These are phyloP conservation scores for Podiceps cristatus DNA, from an alignment of 2,113 vertebrate genomes.

Conservation along the genomic window DNA sequence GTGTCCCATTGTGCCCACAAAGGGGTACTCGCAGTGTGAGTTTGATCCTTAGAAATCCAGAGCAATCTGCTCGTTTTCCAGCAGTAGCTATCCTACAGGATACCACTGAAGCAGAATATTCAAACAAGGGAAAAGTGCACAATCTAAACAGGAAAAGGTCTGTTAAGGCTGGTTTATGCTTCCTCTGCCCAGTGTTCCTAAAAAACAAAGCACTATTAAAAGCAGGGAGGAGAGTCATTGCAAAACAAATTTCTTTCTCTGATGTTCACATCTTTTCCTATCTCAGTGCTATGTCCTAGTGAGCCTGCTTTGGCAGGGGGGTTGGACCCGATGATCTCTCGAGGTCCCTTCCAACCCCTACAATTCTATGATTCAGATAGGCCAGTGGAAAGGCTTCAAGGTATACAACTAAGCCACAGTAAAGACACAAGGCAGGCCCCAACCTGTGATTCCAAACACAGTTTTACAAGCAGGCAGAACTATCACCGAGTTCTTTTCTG, in stretches of 20 bases:
- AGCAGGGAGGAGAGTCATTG: not conserved
- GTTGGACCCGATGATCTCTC: too few species aligned
- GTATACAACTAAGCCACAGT: not conserved
- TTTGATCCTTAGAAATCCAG: not conserved
- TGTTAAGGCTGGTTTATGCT: not conserved
- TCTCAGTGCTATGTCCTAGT: too few species aligned
- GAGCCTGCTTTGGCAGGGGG: too few species aligned
- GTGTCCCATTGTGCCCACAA: rapidly evolving
- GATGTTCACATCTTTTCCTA: not conserved
- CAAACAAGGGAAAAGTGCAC: not conserved
- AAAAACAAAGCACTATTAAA: not conserved
- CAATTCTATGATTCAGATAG: too few species aligned
- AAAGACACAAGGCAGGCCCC: not conserved
- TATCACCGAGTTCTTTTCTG: not conserved
- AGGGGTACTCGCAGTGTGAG: not conserved
- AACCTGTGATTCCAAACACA: not conserved
- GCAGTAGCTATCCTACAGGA: not conserved
- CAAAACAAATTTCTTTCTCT: not conserved
- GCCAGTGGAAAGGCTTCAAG: not conserved
- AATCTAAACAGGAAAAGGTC: not conserved
- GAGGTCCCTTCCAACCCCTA: too few species aligned
- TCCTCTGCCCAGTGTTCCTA: not conserved
- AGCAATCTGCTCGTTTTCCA: not conserved
- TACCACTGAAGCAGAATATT: not conserved
- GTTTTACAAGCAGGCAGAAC: not conserved